Base-by-base conservation (phyloP, 2,888 invertebrate species). In the Andrena fulva region DNA sequence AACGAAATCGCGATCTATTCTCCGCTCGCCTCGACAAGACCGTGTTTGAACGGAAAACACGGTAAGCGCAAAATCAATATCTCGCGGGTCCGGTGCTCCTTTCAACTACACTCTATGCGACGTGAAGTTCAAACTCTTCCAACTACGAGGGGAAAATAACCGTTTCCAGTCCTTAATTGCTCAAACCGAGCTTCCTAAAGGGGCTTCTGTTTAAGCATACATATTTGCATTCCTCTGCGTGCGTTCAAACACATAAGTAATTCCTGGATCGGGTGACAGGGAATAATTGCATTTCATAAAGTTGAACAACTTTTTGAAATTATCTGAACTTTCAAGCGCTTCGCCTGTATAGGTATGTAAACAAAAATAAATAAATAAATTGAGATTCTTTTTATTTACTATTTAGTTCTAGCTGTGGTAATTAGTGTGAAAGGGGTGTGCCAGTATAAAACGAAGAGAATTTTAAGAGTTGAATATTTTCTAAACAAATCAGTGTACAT, bases 51-150 rank as follows among this genome's bases (percentile, higher is more conserved):
- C 72, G 72, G 75, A 73, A 85, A 82, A 82, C 72, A 82, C 69
- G 59, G 27, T 63, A 73, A 77, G 75, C 74, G 71, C 71, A 85
- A 80, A 85, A 85, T 82, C 82, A 77, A 85, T 85, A 82, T 71
- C 80, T 79, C 69, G 66, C 35, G 75, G 80, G 70, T 77, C 72
- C 67, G 62, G 35, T 24, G 20, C 69, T 73, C 62, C 62, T 82
- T 75, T 75, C 42, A 82, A 54, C 71, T 62, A 71, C 66, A 74
- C 70, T 70, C 69, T 70, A 24, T 70, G 8, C 56, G 50, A 70
- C 42, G 64, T 12, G 71, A 76, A 82, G 69, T 75, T 72, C 68
- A 67, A 84, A 67, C 70, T 70, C 63, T 56, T 24, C 33, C 8
- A 7, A 24, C 69, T 67, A 59, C n/a, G 20, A 66, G 35, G 42